Conservation (phyloP, 2,113 vertebrate genomes). For the Gasterosteus nipponicus region DNA sequence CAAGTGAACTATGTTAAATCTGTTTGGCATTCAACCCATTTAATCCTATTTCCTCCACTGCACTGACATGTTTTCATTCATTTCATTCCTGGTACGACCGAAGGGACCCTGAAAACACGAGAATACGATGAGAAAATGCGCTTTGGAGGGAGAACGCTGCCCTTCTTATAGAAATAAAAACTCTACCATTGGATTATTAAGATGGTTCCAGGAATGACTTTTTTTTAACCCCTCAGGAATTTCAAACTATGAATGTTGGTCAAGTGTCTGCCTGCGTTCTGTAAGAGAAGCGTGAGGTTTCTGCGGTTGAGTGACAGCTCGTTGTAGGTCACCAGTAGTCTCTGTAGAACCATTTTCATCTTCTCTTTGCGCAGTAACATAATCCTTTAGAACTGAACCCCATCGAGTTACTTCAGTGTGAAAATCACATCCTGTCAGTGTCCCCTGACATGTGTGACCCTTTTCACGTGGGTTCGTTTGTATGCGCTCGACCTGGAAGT, state of each 20-base stretch:
- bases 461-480: conserved; percentile 9
- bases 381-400: conserved; percentile 13
- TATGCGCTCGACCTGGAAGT: neutral
- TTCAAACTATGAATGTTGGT: neutral
- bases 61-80: conserved; percentile 85
- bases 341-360: neutral
- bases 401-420: neutral
- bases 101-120: conserved; percentile 79
- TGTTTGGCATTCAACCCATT: conserved; percentile 80
- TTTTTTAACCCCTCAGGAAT: neutral
- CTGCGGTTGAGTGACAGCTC: neutral
- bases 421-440: conserved; percentile 15
- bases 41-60: conserved; percentile 94
- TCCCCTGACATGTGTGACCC: conserved; percentile 15
- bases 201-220: neutral
- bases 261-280: conserved; percentile 1
- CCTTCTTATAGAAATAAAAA: neutral
- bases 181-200: neutral
- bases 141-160: conserved; percentile 66
- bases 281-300: neutral
- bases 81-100: conserved; percentile 83
- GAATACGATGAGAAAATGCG: conserved; percentile 69
- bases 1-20: conserved; percentile 70
- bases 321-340: conserved; percentile 28
- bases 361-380: conserved; percentile 10